A percentile compares a stretch with the other conserved stretches of the same genome.
Evolutionary conservation across 1,140 invertebrate genomes (phyloP).

Genomic region (Macrotrachela quadricornifera): DNA sequence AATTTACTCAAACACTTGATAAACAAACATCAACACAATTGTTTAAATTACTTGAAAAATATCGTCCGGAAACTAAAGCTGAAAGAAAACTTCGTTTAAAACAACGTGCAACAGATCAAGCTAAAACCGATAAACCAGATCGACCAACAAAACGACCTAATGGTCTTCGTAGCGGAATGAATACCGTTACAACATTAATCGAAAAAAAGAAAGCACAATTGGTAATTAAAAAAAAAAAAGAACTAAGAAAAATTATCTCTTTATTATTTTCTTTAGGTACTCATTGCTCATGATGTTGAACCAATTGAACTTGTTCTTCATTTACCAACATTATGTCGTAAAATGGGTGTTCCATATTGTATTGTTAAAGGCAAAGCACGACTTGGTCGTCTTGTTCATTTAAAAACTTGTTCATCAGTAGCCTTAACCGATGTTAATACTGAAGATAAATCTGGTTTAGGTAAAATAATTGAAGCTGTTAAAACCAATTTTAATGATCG

Average conservation of each 20-base stretch:
- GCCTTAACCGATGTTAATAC: constrained; percentile 50
- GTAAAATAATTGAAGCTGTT: constrained; percentile 74
- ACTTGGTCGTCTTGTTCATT: constrained; percentile 68
- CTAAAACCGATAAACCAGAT: constrained; percentile 47
- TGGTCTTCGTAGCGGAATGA: constrained; percentile 60
- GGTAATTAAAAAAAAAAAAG: constrained; percentile 32
- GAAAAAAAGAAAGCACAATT: constrained; percentile 95
- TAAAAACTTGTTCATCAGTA: constrained; percentile 69
- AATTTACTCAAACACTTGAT: constrained; percentile 75
- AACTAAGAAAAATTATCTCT: too few relatives aligned
- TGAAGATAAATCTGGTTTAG: constrained; percentile 55
- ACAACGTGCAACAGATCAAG: constrained; percentile 67
- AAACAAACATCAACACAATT: constrained; percentile 83
- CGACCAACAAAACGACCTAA: constrained; percentile 68
- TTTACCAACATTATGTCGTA: constrained; percentile 85
- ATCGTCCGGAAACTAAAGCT: constrained; percentile 69
- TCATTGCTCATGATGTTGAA: constrained; percentile 96
- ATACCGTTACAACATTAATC: constrained; percentile 77
- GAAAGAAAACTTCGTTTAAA: constrained; percentile 71
- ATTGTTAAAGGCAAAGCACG: constrained; percentile 87
- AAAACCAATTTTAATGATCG: constrained; percentile 97
- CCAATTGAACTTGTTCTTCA: constrained; percentile 96
- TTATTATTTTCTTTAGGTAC: constrained; percentile 13
- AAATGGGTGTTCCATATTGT: constrained; percentile 98
- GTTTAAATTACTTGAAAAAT: constrained; percentile 89